These are phyloP conservation scores for Pipra filicauda DNA, from an alignment of 2,113 vertebrate species.

Conservation along the genomic window DNA sequence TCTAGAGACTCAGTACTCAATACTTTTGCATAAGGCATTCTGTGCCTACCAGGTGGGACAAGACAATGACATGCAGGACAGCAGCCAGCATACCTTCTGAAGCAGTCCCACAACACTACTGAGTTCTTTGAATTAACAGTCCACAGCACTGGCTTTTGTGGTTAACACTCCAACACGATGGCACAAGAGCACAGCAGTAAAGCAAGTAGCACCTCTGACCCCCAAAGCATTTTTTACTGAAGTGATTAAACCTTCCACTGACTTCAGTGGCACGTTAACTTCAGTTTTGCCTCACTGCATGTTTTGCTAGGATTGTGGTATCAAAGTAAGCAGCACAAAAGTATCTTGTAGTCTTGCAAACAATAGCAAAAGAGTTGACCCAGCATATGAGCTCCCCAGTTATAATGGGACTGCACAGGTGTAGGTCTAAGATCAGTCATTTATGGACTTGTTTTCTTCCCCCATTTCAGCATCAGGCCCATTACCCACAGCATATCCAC, in stretches of 20 bases:
- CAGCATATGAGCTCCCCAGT: fast-evolving
- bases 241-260: neutral
- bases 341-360: neutral
- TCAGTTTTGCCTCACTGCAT: neutral
- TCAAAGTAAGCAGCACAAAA: neutral
- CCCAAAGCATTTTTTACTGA: neutral
- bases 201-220: neutral
- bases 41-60: neutral
- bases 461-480: neutral
- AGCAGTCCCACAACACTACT: neutral
- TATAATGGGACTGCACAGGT: neutral
- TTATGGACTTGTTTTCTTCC: neutral
- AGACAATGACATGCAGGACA: neutral
- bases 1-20: neutral
- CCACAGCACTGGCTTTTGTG: neutral
- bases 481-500: neutral
- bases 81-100: neutral
- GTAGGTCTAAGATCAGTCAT: neutral
- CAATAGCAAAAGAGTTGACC: neutral
- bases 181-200: neutral
- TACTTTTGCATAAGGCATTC: neutral
- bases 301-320: neutral
- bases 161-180: neutral
- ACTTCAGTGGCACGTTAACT: neutral
- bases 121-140: neutral